phyloP scores from a whole-genome alignment of 2,888 invertebrate genomes.

The Aricia artaxerxes region DNA sequence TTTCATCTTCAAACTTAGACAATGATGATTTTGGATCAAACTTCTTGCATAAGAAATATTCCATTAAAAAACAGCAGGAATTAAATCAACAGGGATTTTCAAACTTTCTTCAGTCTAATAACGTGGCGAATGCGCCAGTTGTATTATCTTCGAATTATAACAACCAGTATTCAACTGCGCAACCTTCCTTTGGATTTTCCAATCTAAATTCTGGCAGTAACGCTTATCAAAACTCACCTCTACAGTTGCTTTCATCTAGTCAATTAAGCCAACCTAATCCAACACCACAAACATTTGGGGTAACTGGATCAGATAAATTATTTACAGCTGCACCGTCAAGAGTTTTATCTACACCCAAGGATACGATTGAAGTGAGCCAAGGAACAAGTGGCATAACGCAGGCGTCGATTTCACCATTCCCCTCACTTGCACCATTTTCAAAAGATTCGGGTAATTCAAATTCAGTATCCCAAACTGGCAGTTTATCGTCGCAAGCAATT shows the following conservation, averaged over 20 bases:
- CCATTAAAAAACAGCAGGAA: slow-evolving; percentile 12
- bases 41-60: slow-evolving; percentile 21
- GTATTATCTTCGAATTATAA: neutral
- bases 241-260: neutral
- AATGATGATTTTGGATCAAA: slow-evolving; percentile 11
- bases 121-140: neutral
- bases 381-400: slow-evolving; percentile 55
- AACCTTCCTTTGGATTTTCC: neutral
- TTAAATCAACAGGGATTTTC: slow-evolving; percentile 32
- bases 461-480: slow-evolving; percentile 42
- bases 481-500: slow-evolving; percentile 1
- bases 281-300: slow-evolving; percentile 7
- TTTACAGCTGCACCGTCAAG: slow-evolving; percentile 37
- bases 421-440: slow-evolving; percentile 48
- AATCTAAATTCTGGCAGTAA: slow-evolving; percentile 1
- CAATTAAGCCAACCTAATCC: neutral
- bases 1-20: neutral
- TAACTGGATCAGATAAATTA: slow-evolving; percentile 36
- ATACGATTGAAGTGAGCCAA: slow-evolving; percentile 31
- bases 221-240: too few species aligned
- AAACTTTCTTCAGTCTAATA: neutral
- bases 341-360: slow-evolving; percentile 39
- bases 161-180: neutral
- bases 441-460: slow-evolving; percentile 42
- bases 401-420: slow-evolving; percentile 56